Base-by-base conservation (phyloP, 2,888 invertebrate species). In the Ornithoptera alexandrae region DNA sequence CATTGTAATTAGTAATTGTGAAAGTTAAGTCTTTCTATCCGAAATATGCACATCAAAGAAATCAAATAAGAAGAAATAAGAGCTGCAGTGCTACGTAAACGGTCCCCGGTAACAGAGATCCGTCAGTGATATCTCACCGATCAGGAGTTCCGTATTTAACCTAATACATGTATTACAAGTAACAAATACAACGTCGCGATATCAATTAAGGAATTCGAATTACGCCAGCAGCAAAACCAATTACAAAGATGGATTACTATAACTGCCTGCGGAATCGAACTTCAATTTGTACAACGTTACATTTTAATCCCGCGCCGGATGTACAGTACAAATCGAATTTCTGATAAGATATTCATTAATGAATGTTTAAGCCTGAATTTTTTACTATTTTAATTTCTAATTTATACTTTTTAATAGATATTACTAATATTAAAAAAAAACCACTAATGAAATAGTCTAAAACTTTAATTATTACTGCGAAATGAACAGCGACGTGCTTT, bases 231-330 rank as follows among this genome's bases (percentile, higher is more conserved):
- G 74, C 82, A 84, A 81, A 89, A 85, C 84, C 88, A 89, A 89
- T 90, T 89, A 88, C 85, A 82, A 85, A 87, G 88, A 88, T 80
- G 82, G 88, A 90, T 89, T 86, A 89, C 85, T 76, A 78, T 83
- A 85, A 83, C 82, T 79, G 81, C 81, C 78, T 81, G 80, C 83
- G 80, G 83, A 85, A 86, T 86, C 80, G 84, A 81, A 81, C 82
- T 82, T 80, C 87, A 87, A 89, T 89, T 89, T 88, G 85, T 85
- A 84, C 82, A 75, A 81, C 84, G 80, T 87, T 88, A 88, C 86
- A 89, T 88, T 90, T 89, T 87, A 89, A 90, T 87, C 87, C 84
- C 81, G 81, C 87, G 86, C 84, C 78, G 82, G 77, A 83, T 81
- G 79, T 82, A 83, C 80, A 18, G 82, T 81, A 84, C 80, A 80